Base-by-base conservation (phyloP, 2,113 vertebrate species). In the Panurus biarmicus region DNA sequence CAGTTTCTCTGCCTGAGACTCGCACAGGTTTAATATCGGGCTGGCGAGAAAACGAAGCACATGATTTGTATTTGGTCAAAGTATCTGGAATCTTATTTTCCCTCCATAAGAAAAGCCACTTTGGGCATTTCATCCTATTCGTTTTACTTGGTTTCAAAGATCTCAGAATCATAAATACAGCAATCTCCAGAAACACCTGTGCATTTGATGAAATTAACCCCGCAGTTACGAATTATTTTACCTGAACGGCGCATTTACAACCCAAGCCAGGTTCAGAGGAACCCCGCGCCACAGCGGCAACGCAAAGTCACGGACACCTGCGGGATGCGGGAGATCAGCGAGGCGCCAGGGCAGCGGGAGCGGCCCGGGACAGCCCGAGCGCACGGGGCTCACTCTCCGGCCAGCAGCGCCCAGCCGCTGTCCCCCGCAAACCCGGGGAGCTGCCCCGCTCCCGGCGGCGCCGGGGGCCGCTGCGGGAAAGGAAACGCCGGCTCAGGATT, bases 181-280 rank as follows among this genome's bases (percentile, higher is more conserved):
- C 42, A 2, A 3, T 7, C 44, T 25, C 18, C 33, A 62, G 48
- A 22, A 81, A 10, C 61, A 3, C 21, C 33, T 1, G 20, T 6
- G n/a, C 17, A 5, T 9, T 7, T 12, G 50, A 21, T 19, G 7
- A 47, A 47, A 11, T 22, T 14, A n/a, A 19, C 40, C 4, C 17
- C 5, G 14, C 5, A 14, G 13, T 15, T 6, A 7, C 0, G 6
- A 35, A 3, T 23, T 5, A 0, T 2, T 71, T 35, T 12, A 54
- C 33, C 51, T 1, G 33, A 17, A 3, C 12, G 19, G 6, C 0
- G 38, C 72, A 10, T 42, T 57, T 24, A 14, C 18, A 53, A 16
- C 26, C 29, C 3, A 3, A 2, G 9, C 33, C 60, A 20, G 11
- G 44, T 5, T 4, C 36, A 7, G 35, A 16, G 72, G 4, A 12